A percentile compares a stretch with the other conserved stretches of the same genome.
Conservation (phyloP, 2,888 invertebrate species). For the Nomada ferruginata region DNA sequence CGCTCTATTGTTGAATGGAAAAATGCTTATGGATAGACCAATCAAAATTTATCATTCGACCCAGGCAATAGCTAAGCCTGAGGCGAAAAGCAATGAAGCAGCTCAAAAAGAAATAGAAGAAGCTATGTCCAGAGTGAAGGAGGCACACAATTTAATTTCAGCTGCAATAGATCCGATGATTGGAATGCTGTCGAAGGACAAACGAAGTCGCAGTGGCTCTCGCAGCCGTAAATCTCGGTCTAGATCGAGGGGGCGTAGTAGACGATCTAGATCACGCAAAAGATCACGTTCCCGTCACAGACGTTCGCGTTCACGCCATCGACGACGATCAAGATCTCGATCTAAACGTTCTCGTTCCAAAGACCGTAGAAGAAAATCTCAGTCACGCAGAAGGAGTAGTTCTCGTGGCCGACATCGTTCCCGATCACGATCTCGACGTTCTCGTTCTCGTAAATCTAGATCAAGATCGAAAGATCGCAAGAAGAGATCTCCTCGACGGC, state of each 20-base stretch:
- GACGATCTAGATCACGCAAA: slow-evolving; percentile 85
- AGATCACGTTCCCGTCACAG: slow-evolving; percentile 82
- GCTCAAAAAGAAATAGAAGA: slow-evolving; percentile 98
- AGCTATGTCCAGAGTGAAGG: slow-evolving; percentile 98
- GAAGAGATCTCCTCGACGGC: slow-evolving; percentile 77
- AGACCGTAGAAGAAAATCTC: slow-evolving; percentile 80
- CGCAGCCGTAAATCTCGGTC: slow-evolving; percentile 86
- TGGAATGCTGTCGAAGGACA: slow-evolving; percentile 93
- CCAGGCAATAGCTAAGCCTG: slow-evolving; percentile 95
- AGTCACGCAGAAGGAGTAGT: slow-evolving; percentile 80
- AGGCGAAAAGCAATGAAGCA: slow-evolving; percentile 97
- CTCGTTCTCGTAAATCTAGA: slow-evolving; percentile 82
- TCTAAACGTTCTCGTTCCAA: slow-evolving; percentile 82
- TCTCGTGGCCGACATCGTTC: slow-evolving; percentile 83
- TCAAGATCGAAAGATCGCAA: slow-evolving; percentile 82
- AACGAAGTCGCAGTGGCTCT: slow-evolving; percentile 87
- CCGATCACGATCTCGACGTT: slow-evolving; percentile 82
- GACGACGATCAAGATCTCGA: slow-evolving; percentile 86
- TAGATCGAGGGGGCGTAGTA: slow-evolving; percentile 86
- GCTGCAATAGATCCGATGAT: slow-evolving; percentile 97
- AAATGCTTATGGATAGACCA: slow-evolving; percentile 89
- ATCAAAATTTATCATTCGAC: slow-evolving; percentile 95
- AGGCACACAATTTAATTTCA: slow-evolving; percentile 97
- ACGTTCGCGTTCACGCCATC: slow-evolving; percentile 82
- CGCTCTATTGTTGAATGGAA: slow-evolving; percentile 94